Percentiles rank a stretch among this genome's conserved stretches.
These are phyloP conservation scores for Phylloscopus trochilus DNA, from an alignment of 2,113 vertebrate genomes.

Conservation along the genomic window DNA sequence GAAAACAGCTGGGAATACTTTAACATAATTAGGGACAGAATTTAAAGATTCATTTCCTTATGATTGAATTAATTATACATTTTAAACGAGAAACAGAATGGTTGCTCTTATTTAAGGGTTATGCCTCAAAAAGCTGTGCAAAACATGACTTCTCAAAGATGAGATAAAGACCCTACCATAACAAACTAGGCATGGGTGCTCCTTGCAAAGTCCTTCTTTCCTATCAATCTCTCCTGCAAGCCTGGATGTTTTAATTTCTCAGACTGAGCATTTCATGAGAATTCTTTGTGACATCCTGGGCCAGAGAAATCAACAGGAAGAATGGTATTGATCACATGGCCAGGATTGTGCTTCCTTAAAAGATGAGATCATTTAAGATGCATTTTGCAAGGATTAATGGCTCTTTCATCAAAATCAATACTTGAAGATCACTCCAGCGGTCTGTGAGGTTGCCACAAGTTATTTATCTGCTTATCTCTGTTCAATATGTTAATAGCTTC, in stretches of 20 bases:
- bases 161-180: neutral
- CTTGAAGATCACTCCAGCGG: neutral
- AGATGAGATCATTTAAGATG: neutral
- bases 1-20: neutral
- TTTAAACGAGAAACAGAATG: neutral
- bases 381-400: neutral
- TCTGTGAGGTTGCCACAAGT: neutral
- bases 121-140: neutral
- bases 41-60: neutral
- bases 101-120: neutral
- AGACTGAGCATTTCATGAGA: neutral
- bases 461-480: conserved; percentile 10
- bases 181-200: neutral
- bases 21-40: neutral
- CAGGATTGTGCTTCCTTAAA: neutral
- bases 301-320: neutral
- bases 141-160: neutral
- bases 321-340: neutral
- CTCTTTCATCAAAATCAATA: neutral
- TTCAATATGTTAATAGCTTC: neutral
- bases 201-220: neutral
- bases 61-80: neutral
- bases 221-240: neutral
- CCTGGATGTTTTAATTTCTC: neutral
- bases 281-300: neutral